Base-by-base conservation (phyloP, 2,797 vertebrate species). In the Simalia tracyae region DNA sequence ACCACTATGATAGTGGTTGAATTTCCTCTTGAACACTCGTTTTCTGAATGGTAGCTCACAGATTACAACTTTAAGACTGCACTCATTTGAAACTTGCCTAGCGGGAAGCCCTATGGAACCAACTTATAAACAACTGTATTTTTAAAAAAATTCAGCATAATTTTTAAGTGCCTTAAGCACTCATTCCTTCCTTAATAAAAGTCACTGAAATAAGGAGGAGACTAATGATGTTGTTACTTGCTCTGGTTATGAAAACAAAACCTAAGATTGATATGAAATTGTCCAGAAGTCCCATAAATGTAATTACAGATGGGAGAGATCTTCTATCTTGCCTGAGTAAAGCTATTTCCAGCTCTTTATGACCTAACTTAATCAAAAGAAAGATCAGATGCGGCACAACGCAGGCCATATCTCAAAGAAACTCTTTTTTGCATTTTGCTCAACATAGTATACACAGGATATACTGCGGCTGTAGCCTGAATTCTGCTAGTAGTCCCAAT, bases 401-500 rank as follows among this genome's bases (percentile, higher is more conserved):
- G 86, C 86, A 28, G 60, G 36, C 92, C 87, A 90, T 72, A 19
- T n/a, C 92, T 36, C 91, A 81, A 14, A 87, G 84, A 31, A 93
- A 24, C 54, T 93, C 93, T 42, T 42, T 42, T 42, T 42, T 94
- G 93, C 93, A 17, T 94, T 95, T 92, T 87, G 2, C 89, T 94
- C 85, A 64, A 89, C 94, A 91, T 93, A 90, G 92, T 86, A 22
- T 86, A 94, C 91, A 94, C 93, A 89, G 36, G 87, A 92, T 95
- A 95, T 94, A 93, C 86, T 93, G 91, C 94, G 95, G 93, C 64
- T 94, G 93, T 94, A 95, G 88, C 60, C 0, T 0, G n/a, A 7
- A 54, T 91, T 84, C 95, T 96, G 95, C 90, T 95, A 95, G 90
- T 42, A 0, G 85, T 94, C 63, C 92, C 93, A 60, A 93, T 84